Evolutionary conservation across 2,888 invertebrate species (phyloP).

Genomic region (Drosophila anomelani): DNA sequence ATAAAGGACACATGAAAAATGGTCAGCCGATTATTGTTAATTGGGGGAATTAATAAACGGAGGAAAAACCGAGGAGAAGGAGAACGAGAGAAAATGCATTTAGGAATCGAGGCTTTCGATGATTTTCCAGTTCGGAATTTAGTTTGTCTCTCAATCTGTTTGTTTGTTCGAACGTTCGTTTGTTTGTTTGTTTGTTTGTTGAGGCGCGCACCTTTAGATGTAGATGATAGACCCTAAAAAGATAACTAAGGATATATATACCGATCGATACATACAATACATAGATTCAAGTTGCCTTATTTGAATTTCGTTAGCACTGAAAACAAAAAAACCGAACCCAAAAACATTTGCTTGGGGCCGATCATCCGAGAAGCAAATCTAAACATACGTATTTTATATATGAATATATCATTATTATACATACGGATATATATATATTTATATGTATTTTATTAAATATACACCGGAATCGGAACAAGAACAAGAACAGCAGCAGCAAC

Average conservation of each 20-base stretch:
- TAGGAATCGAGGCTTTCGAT: conserved; percentile 31
- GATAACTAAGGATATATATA: conserved; percentile 43
- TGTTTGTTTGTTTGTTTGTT: conserved; percentile 31
- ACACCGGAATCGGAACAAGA: conserved; percentile 14
- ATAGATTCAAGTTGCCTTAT: conserved; percentile 81
- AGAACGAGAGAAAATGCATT: conserved; percentile 44
- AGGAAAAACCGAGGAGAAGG: conserved; percentile 5
- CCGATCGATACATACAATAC: conserved; percentile 45
- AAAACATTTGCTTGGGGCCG: conserved; percentile 36
- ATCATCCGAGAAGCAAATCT: conserved; percentile 24
- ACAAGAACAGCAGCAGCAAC: conserved; percentile 19
- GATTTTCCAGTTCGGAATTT: conserved; percentile 12
- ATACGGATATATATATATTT: conserved; percentile 59
- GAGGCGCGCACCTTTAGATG: conserved; percentile 45
- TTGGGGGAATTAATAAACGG: conserved; percentile 19
- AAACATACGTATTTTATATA: conserved; percentile 72
- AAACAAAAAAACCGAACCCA: conserved; percentile 9
- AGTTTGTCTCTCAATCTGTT: conserved; percentile 19
- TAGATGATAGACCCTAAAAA: conserved; percentile 28
- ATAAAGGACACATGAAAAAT: conserved; percentile 21
- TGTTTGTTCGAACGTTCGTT: neutral
- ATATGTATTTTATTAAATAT: conserved; percentile 65
- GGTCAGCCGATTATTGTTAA: conserved; percentile 41
- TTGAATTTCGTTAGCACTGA: conserved; percentile 79
- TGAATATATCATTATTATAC: conserved; percentile 69